Base-by-base conservation (phyloP, 2,888 invertebrate genomes). In the Macropis europaea region DNA sequence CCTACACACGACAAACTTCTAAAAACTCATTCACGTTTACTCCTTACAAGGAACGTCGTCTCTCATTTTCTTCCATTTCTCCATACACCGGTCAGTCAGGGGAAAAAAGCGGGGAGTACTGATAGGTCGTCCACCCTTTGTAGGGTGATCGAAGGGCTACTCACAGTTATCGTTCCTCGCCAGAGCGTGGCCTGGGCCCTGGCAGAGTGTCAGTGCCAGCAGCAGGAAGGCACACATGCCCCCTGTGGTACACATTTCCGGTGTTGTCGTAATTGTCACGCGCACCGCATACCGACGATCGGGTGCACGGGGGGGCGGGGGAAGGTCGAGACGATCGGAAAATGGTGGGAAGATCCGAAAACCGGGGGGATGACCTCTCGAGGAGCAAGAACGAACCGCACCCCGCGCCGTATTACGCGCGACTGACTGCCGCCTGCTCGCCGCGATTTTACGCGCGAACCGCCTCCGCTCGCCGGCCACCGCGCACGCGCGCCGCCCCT, bases 161-260 rank as follows among this genome's bases (percentile, higher is more conserved):
- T 87, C 79, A 88, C 87, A 86, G 56, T 85, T 82, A 56, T 87
- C 88, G 79, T 87, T 88, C 69, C 81, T 86, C 59, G 82, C 85
- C 19, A 57, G 42, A 11, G 69, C 74, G 45, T 52, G 54, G 38
- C 63, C 73, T 2, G 75, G 61, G 34, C 54, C 54, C 53, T 71
- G 72, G 64, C 72, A 69, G 47, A 73, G 54, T 32, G 67, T 73
- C 53, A 83, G 63, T 48, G 76, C 79, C 67, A 83, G 54, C n/a
- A 83, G 60, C 66, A 83, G 47, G 32, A 76, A 70, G 61, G 60
- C 81, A 34, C 62, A 40, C 28, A 62, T 63, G 63, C 76, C 76
- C 73, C 63, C 57, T 26, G 77, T 42, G 34, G 71, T 54, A 47
- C 52, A 64, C 80, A 76, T 73, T 60, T 72, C 48, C 60, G 66